These are phyloP conservation scores for Sylvilagus floridanus DNA, from an alignment of 2,797 vertebrate species.

Conservation along the genomic window DNA sequence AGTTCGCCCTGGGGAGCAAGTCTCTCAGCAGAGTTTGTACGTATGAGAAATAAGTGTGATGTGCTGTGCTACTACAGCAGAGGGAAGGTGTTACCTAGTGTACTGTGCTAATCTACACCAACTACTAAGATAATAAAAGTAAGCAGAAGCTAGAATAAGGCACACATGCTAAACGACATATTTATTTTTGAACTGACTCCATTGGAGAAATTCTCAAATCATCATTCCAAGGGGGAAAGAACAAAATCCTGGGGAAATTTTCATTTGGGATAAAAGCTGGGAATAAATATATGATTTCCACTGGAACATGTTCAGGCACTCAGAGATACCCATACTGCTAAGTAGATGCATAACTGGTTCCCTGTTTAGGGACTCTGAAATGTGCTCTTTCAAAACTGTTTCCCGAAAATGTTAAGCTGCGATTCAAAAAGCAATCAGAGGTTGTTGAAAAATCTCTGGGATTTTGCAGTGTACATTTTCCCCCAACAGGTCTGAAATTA, in stretches of 20 bases:
- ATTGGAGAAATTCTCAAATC: not conserved
- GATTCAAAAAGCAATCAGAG: conserved; percentile 59
- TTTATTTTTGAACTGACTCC: not conserved
- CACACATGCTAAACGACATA: not conserved
- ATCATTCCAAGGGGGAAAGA: not conserved
- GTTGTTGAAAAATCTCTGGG: conserved; percentile 46
- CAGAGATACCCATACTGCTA: not conserved
- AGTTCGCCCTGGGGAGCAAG: not conserved
- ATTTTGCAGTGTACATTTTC: conserved; percentile 43
- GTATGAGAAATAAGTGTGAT: not conserved
- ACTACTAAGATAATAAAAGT: not conserved
- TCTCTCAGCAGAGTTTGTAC: not conserved
- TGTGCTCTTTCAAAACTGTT: conserved; percentile 31
- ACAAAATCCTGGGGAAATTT: conserved; percentile 41
- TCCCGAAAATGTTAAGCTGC: not conserved
- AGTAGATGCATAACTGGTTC: not conserved
- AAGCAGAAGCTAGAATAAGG: not conserved
- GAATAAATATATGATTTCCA: conserved; percentile 10
- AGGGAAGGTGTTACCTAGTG: not conserved
- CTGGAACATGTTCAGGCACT: not conserved
- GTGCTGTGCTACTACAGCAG: not conserved
- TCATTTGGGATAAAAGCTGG: not conserved
- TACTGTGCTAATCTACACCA: not conserved
- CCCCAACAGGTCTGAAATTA: conserved; percentile 15
- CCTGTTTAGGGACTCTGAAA: conserved; percentile 35